Evolutionary conservation across 2,113 vertebrate species (phyloP).

Genomic region (Upupa epops): DNA sequence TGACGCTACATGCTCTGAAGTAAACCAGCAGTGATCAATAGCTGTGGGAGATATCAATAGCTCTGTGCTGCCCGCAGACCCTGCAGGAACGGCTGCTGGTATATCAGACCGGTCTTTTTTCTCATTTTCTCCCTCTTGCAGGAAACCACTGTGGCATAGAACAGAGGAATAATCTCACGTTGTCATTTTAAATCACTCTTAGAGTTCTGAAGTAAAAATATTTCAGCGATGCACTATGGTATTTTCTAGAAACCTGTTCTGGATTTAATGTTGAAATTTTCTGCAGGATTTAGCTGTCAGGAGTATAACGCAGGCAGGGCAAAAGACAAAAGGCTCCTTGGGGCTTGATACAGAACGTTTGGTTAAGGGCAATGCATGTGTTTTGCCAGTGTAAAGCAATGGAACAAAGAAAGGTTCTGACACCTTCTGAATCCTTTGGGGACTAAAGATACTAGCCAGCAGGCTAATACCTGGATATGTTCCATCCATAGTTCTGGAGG

Average conservation of each 20-base stretch:
- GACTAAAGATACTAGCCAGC: background rate
- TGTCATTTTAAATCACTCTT: constrained; percentile 18
- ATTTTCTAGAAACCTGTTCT: background rate
- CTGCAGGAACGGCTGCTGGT: background rate
- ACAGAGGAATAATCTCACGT: background rate
- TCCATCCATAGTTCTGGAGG: background rate
- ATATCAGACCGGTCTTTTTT: background rate
- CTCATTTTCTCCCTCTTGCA: background rate
- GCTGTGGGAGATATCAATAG: background rate
- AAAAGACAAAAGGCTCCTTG: background rate
- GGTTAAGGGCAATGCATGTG: background rate
- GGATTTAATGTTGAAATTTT: background rate
- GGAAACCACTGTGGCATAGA: background rate
- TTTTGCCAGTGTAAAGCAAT: no score
- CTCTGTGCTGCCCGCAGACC: background rate
- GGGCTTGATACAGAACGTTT: background rate
- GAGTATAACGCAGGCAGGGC: background rate
- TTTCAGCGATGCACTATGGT: background rate
- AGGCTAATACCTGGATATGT: background rate
- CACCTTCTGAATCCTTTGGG: background rate
- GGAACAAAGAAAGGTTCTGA: no score
- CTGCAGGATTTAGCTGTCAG: background rate
- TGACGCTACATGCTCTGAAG: background rate
- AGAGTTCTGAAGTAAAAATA: background rate
- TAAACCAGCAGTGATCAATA: constrained; percentile 33